Evolutionary conservation across 2,888 invertebrate species (phyloP).

Genomic region (Eristalis arbustorum): DNA sequence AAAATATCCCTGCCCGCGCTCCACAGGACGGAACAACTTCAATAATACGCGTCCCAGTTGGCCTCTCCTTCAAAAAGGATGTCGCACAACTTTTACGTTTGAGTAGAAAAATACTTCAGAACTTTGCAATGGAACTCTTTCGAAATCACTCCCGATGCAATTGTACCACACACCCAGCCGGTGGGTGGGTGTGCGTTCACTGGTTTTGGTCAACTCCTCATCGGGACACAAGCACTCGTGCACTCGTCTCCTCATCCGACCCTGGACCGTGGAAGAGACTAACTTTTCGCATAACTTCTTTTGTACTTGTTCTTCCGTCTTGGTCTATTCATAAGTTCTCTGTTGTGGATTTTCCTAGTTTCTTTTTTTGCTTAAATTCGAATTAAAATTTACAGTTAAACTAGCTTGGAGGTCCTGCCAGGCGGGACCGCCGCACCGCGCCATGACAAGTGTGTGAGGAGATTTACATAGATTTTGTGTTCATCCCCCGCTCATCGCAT

Average conservation of each 20-base stretch:
- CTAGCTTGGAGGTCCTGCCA: conserved; percentile 14
- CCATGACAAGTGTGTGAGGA: neutral
- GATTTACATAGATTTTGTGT: neutral
- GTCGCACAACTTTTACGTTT: conserved; percentile 41
- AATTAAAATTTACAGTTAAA: conserved; percentile 59
- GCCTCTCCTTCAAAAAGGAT: conserved; percentile 3
- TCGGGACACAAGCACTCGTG: neutral
- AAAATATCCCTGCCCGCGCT: neutral
- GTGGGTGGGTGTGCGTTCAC: neutral
- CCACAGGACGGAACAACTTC: neutral
- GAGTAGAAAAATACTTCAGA: conserved; percentile 48
- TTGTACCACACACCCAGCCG: neutral
- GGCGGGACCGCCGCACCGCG: neutral
- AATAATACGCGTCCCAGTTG: neutral
- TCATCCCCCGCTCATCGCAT: no score
- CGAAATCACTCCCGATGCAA: conserved; percentile 35
- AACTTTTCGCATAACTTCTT: neutral
- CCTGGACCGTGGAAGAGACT: neutral
- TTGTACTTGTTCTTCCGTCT: neutral
- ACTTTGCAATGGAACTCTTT: conserved; percentile 41
- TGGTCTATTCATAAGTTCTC: conserved; percentile 4
- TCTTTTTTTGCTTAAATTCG: conserved; percentile 23
- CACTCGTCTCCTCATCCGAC: neutral
- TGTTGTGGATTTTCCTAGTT: conserved; percentile 19
- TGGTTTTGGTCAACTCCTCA: neutral